These are phyloP conservation scores for Desmodus rotundus DNA, from an alignment of 2,113 vertebrate species.

Conservation along the genomic window DNA sequence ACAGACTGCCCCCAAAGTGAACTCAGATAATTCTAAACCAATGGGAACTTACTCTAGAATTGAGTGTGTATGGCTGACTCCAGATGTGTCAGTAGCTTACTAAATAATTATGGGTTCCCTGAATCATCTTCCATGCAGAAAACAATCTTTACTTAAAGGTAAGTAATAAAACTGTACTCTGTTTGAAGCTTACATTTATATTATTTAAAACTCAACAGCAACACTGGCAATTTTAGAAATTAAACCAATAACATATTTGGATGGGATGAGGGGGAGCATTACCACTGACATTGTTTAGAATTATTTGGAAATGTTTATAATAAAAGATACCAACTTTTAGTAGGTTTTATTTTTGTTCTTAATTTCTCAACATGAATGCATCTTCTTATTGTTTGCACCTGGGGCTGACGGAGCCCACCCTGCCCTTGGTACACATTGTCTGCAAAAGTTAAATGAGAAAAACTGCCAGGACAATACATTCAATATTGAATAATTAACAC, in stretches of 20 bases:
- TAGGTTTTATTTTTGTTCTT: not conserved
- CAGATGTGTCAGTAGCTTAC: not conserved
- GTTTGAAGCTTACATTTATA: not conserved
- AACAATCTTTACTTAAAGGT: not conserved
- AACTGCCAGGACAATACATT: not conserved
- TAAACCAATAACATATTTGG: not conserved
- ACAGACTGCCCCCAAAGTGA: not conserved
- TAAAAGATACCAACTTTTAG: not conserved
- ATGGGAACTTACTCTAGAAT: not conserved
- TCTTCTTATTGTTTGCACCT: not conserved
- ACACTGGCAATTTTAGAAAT: not conserved
- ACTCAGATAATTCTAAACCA: not conserved
- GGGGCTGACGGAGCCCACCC: not conserved
- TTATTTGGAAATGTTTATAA: not conserved
- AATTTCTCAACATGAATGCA: not conserved
- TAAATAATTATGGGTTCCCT: not conserved
- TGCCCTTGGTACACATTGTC: not conserved
- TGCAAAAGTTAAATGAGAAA: slow-evolving; percentile 29
- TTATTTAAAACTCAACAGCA: not conserved
- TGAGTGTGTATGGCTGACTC: not conserved
- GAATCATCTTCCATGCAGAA: not conserved
- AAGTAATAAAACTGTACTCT: not conserved
- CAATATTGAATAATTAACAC: not conserved
- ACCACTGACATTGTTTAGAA: slow-evolving; percentile 27
- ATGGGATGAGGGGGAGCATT: not conserved